Evolutionary conservation across 2,888 invertebrate species (phyloP), one percentile per base, ranked within the genome.

Genomic region (Arenicola marina): DNA sequence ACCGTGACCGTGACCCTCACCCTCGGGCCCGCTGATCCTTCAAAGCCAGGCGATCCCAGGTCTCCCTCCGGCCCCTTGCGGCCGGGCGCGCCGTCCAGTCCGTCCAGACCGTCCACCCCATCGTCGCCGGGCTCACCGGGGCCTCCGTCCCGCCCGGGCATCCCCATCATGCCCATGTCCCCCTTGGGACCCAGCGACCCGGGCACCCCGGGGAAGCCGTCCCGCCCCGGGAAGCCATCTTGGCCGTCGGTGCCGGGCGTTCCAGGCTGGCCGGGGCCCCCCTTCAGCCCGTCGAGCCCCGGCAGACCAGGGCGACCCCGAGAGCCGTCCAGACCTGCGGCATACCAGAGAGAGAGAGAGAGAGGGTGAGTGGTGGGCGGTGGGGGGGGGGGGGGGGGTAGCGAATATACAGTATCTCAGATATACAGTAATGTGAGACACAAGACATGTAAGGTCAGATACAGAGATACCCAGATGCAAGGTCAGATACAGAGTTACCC

Each of bases 281-380:
- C 70, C 34, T 58, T 62, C 21, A 26, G 33, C 38, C 70, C 70
- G 4, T 53, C 34, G 43, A 43, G 51, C 15, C 70, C 70, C 24
- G 51, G 44, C 31, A 32, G 28, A 7, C 70, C 70, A 28, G 26
- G 11, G 7, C 28, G 53, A 34, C n/a, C 64, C 51, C 7, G 15
- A 48, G 15, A 48, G 24, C 38, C 38, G 11, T 38, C 18, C 11
- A 18, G 38, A 38, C 38, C 38, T 38, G 38, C 18, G 18, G 38
- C n/a, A n/a, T n/a, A n/a, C n/a, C n/a, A n/a, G n/a, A n/a, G n/a
- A n/a, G n/a, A n/a, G n/a, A n/a, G n/a, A n/a, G n/a, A n/a, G n/a
- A n/a, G n/a, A n/a, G n/a, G n/a, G n/a, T n/a, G n/a, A n/a, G n/a
- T n/a, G n/a, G n/a, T n/a, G n/a, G n/a, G n/a, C n/a, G n/a, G n/a